Evolutionary conservation across 2,113 vertebrate species (phyloP), one percentile per base, ranked within the genome.

Genomic region (Ranitomeya variabilis): DNA sequence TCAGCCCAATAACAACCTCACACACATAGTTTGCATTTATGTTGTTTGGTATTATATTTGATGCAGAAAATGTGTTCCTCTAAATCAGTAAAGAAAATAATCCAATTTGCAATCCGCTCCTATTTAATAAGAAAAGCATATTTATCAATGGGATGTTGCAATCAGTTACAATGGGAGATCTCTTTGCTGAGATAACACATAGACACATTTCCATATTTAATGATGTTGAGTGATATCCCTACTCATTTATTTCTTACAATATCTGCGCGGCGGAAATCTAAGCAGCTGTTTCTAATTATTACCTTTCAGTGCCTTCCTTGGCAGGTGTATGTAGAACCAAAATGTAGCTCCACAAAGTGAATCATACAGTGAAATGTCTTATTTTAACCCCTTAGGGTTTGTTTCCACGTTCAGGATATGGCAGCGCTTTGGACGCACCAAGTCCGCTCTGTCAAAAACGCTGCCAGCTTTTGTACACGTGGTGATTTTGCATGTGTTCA

Each of bases 261-360:
- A 94, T 92, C 93, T 94, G 91, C 83, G 91, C n/a, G 52, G 85
- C 81, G 80, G 83, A 93, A 94, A 91, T 91, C 89, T 91, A 93
- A 94, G 90, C 94, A 94, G 92, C 93, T 93, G 91, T 21, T 52
- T 90, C 89, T 91, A 92, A 93, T 93, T 93, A 93, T 88, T 91
- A 90, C 90, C 80, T 92, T 93, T 91, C 8, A 19, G 71, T 81
- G 91, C 19, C 88, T 87, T n/a, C 52, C 84, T 90, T 92, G 64
- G 67, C 37, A 26, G 57, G 78, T 88, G 80, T 57, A 85, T 89
- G 80, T 86, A 89, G 87, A 90, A 82, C 82, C 54, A 89, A 31
- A 18, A 91, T 90, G 91, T 91, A 73, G 13, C 19, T 45, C 90
- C 90, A 54, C 90, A 74, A 60, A 16, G 21, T 51, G 5, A 82